Percentiles rank a stretch among this genome's conserved stretches.
These are phyloP conservation scores for Accipiter virgatus DNA, from an alignment of 2,113 vertebrate genomes.

Conservation along the genomic window DNA sequence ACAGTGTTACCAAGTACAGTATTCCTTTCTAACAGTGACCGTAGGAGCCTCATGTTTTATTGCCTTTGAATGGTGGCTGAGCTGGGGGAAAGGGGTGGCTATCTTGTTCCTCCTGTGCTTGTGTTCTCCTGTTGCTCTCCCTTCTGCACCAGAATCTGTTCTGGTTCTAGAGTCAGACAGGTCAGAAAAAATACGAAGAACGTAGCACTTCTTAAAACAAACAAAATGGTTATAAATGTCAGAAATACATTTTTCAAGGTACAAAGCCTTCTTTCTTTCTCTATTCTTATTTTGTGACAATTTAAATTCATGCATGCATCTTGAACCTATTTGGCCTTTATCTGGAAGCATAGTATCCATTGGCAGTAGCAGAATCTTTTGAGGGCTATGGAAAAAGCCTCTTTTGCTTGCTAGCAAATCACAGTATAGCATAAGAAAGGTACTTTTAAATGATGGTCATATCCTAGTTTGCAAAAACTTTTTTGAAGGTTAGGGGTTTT, in stretches of 20 bases:
- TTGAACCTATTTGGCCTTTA: not conserved
- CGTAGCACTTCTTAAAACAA: not conserved
- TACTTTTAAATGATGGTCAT: not conserved
- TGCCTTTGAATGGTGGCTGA: not conserved
- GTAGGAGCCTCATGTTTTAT: not conserved
- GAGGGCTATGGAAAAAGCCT: not conserved
- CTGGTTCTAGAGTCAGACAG: not conserved
- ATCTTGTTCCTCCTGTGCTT: not conserved
- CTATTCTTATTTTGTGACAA: not conserved
- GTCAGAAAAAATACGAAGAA: not conserved
- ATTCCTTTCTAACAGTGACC: not conserved
- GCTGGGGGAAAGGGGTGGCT: not conserved
- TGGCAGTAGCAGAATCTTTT: not conserved
- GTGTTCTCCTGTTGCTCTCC: not conserved
- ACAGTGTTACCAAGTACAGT: not conserved
- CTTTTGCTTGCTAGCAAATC: not conserved
- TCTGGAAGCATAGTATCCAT: not conserved
- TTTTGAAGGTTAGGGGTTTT: not conserved
- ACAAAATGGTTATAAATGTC: not conserved
- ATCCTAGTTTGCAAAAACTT: not conserved
- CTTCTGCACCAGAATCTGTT: not conserved
- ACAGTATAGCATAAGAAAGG: not conserved
- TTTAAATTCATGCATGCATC: not conserved
- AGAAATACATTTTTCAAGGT: not conserved
- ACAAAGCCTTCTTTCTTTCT: not conserved